Evolutionary conservation across 1,140 invertebrate species (phyloP).

Genomic region (Druon quercuslanigerum): DNA sequence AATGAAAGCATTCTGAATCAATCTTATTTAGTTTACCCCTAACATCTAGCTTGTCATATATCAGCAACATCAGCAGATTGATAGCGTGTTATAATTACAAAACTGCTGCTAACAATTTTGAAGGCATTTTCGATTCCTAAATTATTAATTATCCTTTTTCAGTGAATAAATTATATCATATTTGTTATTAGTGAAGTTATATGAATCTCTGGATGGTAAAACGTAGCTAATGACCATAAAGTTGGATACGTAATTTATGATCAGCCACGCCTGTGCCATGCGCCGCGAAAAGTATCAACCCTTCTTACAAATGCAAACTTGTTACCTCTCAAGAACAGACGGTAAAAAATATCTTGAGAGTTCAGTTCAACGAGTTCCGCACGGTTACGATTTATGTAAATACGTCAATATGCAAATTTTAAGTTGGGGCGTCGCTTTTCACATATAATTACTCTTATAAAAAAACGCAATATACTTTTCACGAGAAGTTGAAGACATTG

Average conservation of each 20-base stretch:
- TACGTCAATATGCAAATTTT: constrained; percentile 1
- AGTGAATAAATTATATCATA: neutral
- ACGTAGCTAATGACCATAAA: neutral
- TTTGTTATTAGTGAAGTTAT: neutral
- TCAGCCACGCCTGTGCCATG: constrained; percentile 1
- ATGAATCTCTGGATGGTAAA: neutral
- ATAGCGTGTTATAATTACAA: too few species aligned
- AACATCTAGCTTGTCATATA: too few species aligned
- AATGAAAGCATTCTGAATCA: too few species aligned
- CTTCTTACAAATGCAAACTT: constrained; percentile 13
- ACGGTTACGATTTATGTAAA: neutral
- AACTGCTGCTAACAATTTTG: too few species aligned
- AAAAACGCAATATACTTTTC: too few species aligned
- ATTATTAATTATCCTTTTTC: neutral
- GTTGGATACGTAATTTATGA: neutral
- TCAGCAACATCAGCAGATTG: too few species aligned
- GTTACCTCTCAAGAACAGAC: constrained; percentile 1
- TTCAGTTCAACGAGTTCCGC: neutral
- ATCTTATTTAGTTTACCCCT: too few species aligned
- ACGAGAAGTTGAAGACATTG: too few species aligned
- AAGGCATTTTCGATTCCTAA: neutral
- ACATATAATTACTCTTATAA: too few species aligned
- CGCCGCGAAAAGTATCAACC: neutral
- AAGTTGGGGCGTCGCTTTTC: neutral
- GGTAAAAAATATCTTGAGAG: neutral